phyloP scores from a whole-genome alignment of 2,888 invertebrate genomes.

The Halocaridina rubra region DNA sequence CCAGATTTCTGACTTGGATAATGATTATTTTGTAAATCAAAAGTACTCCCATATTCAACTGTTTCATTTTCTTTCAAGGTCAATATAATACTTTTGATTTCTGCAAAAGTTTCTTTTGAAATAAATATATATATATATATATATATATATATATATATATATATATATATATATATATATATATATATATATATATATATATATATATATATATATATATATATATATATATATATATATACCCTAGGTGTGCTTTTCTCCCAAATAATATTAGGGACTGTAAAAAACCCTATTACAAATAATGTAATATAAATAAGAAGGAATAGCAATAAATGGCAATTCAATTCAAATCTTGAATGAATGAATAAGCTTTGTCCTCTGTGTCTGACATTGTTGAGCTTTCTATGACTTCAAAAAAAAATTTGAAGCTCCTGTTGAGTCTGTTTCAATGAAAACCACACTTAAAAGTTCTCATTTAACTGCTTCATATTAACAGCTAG shows the following conservation, averaged over 20 bases:
- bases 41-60: too few species aligned
- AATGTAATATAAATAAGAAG: neutral
- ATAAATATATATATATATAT: neutral
- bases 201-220: neutral
- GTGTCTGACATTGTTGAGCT: neutral
- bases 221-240: slow-evolving; percentile 14
- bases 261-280: too few species aligned
- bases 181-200: neutral
- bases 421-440: too few species aligned
- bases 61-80: too few species aligned
- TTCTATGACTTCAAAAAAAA: slow-evolving; percentile 2
- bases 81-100: neutral
- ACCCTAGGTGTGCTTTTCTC: too few species aligned
- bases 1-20: too few species aligned
- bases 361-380: neutral
- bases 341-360: too few species aligned
- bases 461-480: too few species aligned
- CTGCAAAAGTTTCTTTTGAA: neutral
- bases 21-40: too few species aligned
- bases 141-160: neutral
- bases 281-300: too few species aligned
- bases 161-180: neutral
- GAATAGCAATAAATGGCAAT: neutral
- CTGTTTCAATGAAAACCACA: too few species aligned
- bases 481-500: too few species aligned